Evolutionary conservation across 2,797 vertebrate species (phyloP).

Genomic region (Botia almorhae): DNA sequence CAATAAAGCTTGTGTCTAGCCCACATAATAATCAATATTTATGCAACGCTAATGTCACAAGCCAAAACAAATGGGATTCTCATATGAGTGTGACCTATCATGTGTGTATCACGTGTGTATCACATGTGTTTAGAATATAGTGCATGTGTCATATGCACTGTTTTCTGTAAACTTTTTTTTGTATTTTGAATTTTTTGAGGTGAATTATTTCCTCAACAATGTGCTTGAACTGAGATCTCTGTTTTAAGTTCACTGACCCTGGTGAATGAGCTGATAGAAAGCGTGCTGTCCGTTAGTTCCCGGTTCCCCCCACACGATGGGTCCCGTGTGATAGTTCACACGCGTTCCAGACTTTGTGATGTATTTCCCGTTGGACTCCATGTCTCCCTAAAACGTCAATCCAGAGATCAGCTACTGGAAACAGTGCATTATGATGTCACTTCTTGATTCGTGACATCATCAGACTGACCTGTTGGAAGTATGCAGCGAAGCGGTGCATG

Average conservation of each 20-base stretch:
- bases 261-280: conserved; percentile 98
- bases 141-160: too few relatives aligned
- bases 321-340: conserved; percentile 92
- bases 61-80: too few relatives aligned
- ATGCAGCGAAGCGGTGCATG: conserved; percentile 95
- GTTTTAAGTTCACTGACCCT: conserved; percentile 78
- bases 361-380: conserved; percentile 98
- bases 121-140: too few relatives aligned
- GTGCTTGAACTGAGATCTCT: not conserved
- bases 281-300: conserved; percentile 98
- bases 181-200: too few relatives aligned
- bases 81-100: too few relatives aligned
- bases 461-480: conserved; percentile 92
- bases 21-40: too few relatives aligned
- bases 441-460: not conserved
- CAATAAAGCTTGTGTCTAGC: too few relatives aligned
- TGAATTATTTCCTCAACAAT: too few relatives aligned
- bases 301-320: conserved; percentile 98
- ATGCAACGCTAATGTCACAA: too few relatives aligned
- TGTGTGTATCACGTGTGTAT: too few relatives aligned
- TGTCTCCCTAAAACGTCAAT: conserved; percentile 84
- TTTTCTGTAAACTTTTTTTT: too few relatives aligned
- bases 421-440: not conserved
- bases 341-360: conserved; percentile 89
- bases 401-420: not conserved